Evolutionary conservation across 2,113 vertebrate genomes (phyloP), one percentile per base, ranked within the genome.

Genomic region (Mobula hypostoma): DNA sequence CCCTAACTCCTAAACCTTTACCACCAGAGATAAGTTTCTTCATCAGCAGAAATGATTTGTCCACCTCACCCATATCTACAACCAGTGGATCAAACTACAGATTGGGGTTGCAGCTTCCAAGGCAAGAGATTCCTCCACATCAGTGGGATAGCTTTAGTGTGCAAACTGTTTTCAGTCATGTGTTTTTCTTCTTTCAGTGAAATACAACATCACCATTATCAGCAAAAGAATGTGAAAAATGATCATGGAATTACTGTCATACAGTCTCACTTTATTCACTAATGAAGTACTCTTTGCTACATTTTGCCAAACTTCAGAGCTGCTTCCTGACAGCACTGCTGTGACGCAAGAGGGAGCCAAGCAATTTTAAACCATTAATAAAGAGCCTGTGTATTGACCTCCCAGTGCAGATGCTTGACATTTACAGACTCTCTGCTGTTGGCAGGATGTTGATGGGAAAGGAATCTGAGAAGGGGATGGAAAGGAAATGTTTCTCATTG

Each of bases 351-450:
- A n/a, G 83, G 27, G 56, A 88, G 58, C 83, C 14, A 88, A 63
- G 83, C 83, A 88, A 88, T 63, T 88, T 63, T 56, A n/a, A 63
- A 9, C 83, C 29, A 61, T 32, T 63, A 88, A 88, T 88, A 88
- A 88, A 3, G 58, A n/a, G 58, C 83, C 58, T 29, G 9, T n/a
- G 40, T 58, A 8, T 58, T 63, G 58, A 58, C 9, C 29, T 88
- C 83, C 83, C 27, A 24, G 83, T 88, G 83, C 58, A 88, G 27
- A n/a, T 63, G 83, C 83, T 63, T 88, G 83, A 88, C 24, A 88
- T 63, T 88, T 88, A n/a, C 83, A 63, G 83, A 27, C 27, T n/a
- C 83, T 63, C 27, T 27, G 61, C 68, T 70, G 68, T 70, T 70
- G 12, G 11, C 12, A 27, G 48, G 7, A 56, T 21, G 8, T 2